Percentiles rank a stretch among this genome's conserved stretches.
phyloP scores from a whole-genome alignment of 2,113 vertebrate species.

The Motacilla tschutschensis region DNA sequence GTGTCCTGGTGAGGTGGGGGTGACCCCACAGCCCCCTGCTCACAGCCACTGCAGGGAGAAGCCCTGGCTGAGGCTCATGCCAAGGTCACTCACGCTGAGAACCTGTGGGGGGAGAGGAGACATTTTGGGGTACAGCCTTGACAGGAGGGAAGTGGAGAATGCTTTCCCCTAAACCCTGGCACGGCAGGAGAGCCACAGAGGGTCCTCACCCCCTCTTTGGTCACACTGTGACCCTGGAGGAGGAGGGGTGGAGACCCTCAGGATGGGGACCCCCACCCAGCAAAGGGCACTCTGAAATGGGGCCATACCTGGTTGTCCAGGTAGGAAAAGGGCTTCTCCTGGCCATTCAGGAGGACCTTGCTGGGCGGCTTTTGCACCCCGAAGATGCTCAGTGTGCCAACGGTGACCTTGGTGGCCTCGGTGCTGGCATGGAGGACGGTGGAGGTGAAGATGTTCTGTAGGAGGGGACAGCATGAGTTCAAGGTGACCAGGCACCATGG shows the following conservation, averaged over 20 bases:
- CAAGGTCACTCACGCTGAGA: conserved; percentile 71
- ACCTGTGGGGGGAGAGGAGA: conserved; percentile 62
- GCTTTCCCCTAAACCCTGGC: background rate
- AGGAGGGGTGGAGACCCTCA: background rate
- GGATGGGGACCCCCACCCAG: background rate
- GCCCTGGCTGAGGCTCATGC: conserved; percentile 76
- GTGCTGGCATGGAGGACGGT: conserved; percentile 70
- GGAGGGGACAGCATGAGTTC: background rate
- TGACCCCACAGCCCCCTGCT: rapidly evolving
- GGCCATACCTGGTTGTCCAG: conserved; percentile 73
- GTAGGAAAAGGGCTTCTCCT: conserved; percentile 78
- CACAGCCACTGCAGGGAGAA: conserved; percentile 84
- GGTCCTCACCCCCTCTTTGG: background rate
- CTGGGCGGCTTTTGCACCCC: conserved; percentile 74
- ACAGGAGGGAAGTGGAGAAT: rapidly evolving
- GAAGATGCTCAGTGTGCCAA: conserved; percentile 75
- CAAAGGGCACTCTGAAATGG: background rate
- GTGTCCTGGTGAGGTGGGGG: rapidly evolving
- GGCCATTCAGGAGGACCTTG: conserved; percentile 78
- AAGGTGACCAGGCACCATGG: rapidly evolving
- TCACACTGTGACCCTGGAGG: background rate
- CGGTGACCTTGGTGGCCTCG: conserved; percentile 72
- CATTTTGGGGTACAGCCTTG: background rate
- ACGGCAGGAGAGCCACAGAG: rapidly evolving
- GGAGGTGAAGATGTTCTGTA: conserved; percentile 80